Evolutionary conservation across 1,140 invertebrate genomes (phyloP).

Genomic region (Drosophila seguyi): DNA sequence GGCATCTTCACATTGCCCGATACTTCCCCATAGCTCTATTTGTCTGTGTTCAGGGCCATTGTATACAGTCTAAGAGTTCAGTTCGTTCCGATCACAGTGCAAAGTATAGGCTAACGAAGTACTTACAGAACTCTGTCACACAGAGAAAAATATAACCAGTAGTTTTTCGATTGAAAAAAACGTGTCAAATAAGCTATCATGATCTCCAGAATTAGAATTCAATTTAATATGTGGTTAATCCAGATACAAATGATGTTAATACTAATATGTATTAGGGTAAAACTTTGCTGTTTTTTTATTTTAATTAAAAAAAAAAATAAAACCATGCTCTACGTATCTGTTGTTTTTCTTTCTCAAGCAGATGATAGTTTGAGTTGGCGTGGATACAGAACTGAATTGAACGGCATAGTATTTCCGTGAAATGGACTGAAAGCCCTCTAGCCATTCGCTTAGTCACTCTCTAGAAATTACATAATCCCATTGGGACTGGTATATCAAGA

Average conservation of each 20-base stretch:
- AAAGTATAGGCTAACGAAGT: constrained; percentile 41
- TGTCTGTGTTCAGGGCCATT: constrained; percentile 64
- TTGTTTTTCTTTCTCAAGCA: background rate
- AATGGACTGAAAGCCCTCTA: background rate
- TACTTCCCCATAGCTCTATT: constrained; percentile 50
- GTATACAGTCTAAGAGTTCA: constrained; percentile 71
- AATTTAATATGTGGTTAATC: no score
- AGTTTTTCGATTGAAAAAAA: background rate
- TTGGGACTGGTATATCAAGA: constrained; percentile 26
- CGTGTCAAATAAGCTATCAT: background rate
- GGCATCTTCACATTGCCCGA: constrained; percentile 4
- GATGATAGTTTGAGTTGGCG: background rate
- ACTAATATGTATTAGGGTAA: no score
- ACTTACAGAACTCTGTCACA: constrained; percentile 12
- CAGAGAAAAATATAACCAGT: background rate
- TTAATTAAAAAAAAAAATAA: no score
- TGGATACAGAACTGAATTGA: background rate
- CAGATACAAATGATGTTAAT: no score
- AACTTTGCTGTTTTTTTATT: no score
- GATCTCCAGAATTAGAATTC: no score
- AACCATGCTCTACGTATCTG: no score
- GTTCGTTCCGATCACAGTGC: constrained; percentile 39
- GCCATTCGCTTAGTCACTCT: constrained; percentile 6
- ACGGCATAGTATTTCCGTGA: background rate
- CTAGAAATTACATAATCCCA: background rate